Evolutionary conservation across 2,888 invertebrate genomes (phyloP).

Genomic region (Thereva unica): DNA sequence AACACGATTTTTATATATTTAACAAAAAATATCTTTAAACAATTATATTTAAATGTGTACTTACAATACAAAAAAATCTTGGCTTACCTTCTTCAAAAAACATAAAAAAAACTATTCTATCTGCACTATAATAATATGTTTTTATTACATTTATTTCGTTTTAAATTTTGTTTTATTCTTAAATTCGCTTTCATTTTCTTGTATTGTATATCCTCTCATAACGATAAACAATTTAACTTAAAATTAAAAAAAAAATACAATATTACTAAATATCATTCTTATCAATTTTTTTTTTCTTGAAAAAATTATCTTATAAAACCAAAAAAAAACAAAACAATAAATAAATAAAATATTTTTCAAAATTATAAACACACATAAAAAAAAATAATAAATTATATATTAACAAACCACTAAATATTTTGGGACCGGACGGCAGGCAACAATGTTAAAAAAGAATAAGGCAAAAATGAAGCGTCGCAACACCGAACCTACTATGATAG

Average conservation of each 20-base stretch:
- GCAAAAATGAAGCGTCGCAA: slow-evolving; percentile 95
- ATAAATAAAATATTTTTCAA: slow-evolving; percentile 12
- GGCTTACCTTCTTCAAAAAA: no score
- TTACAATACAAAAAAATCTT: not conserved
- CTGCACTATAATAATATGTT: no score
- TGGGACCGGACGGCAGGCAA: slow-evolving; percentile 74
- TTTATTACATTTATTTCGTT: no score
- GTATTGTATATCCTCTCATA: no score
- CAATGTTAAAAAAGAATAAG: slow-evolving; percentile 99
- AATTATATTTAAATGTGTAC: slow-evolving; percentile 2
- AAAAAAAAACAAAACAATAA: slow-evolving; percentile 18
- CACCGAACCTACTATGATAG: slow-evolving; percentile 80
- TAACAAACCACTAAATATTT: slow-evolving; percentile 31
- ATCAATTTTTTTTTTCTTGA: not conserved
- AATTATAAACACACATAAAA: not conserved
- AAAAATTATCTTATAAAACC: not conserved
- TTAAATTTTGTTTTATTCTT: no score
- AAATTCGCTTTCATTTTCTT: no score
- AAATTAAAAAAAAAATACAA: no score
- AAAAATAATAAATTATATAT: slow-evolving; percentile 20
- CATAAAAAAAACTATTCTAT: no score
- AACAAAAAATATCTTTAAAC: slow-evolving; percentile 1
- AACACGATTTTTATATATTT: slow-evolving; percentile 32
- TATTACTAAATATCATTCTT: no score
- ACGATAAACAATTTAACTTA: no score